phyloP scores from a whole-genome alignment of 2,888 invertebrate genomes.

The Pomacea canaliculata region DNA sequence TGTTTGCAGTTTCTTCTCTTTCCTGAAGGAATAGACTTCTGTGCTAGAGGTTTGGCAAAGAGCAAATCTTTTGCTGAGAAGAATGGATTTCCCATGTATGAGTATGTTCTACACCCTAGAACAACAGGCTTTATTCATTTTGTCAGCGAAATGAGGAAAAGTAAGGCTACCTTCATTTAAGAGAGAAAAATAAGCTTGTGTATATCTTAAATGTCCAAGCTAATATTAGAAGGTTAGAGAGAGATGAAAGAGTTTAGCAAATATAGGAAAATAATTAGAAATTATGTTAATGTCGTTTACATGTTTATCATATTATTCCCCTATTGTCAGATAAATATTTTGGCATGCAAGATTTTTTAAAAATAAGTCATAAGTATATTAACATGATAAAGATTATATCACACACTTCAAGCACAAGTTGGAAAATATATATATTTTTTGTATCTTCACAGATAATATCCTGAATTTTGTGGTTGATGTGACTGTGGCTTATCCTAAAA shows the following conservation, averaged over 20 bases:
- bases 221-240: neutral
- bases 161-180: slow-evolving; percentile 57
- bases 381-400: too few relatives aligned
- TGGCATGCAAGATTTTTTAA: too few relatives aligned
- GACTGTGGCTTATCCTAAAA: slow-evolving; percentile 85
- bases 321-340: too few relatives aligned
- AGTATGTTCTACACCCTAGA: slow-evolving; percentile 87
- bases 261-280: too few relatives aligned
- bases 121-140: slow-evolving; percentile 80
- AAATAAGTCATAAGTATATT: too few relatives aligned
- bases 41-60: slow-evolving; percentile 77
- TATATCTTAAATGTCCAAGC: too few relatives aligned
- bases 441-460: slow-evolving; percentile 71
- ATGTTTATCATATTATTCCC: too few relatives aligned
- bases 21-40: slow-evolving; percentile 91
- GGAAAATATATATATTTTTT: too few relatives aligned
- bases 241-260: too few relatives aligned
- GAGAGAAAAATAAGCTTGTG: too few relatives aligned
- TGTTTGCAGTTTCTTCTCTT: slow-evolving; percentile 79
- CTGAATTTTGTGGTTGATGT: slow-evolving; percentile 87
- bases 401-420: too few relatives aligned
- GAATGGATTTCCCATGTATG: slow-evolving; percentile 77
- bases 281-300: too few relatives aligned
- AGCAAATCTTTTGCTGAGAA: slow-evolving; percentile 81
- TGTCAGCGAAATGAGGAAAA: slow-evolving; percentile 72